Percentiles rank a stretch among this genome's conserved stretches.
Evolutionary conservation across 2,888 invertebrate genomes (phyloP).

Genomic region (Parnassius mnemosyne): DNA sequence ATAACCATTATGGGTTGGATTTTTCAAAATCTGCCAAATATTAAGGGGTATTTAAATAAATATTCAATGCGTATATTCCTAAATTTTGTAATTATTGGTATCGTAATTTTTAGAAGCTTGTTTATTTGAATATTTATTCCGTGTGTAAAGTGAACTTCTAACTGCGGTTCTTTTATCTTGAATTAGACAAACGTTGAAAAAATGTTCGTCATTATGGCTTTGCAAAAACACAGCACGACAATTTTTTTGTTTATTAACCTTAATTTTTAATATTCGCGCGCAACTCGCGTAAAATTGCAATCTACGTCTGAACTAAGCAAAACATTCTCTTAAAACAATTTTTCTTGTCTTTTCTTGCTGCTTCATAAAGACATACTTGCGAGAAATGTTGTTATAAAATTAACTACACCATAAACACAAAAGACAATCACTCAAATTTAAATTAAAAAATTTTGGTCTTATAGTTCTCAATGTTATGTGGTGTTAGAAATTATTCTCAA

Average conservation of each 20-base stretch:
- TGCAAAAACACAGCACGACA: conserved; percentile 32
- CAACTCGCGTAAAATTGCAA: conserved; percentile 75
- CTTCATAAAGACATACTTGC: not conserved
- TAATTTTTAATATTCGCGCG: conserved; percentile 78
- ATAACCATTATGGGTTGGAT: too few species aligned
- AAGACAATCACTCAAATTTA: too few species aligned
- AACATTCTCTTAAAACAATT: not conserved
- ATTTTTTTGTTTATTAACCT: conserved; percentile 70
- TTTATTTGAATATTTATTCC: not conserved
- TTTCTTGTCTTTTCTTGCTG: not conserved
- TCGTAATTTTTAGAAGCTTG: too few species aligned
- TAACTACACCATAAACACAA: too few species aligned
- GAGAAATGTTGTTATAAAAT: not conserved
- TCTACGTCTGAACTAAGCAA: conserved; percentile 50
- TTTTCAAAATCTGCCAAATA: too few species aligned
- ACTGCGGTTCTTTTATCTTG: conserved; percentile 6
- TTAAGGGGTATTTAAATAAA: too few species aligned
- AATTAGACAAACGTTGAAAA: conserved; percentile 13
- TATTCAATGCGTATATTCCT: too few species aligned
- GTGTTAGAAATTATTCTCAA: too few species aligned
- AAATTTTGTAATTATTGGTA: too few species aligned
- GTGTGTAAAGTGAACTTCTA: too few species aligned
- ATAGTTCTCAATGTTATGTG: too few species aligned
- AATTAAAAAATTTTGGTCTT: too few species aligned
- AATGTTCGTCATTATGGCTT: conserved; percentile 14